Conservation (phyloP, 1,140 invertebrate species). For the Hycleus phaleratus region DNA sequence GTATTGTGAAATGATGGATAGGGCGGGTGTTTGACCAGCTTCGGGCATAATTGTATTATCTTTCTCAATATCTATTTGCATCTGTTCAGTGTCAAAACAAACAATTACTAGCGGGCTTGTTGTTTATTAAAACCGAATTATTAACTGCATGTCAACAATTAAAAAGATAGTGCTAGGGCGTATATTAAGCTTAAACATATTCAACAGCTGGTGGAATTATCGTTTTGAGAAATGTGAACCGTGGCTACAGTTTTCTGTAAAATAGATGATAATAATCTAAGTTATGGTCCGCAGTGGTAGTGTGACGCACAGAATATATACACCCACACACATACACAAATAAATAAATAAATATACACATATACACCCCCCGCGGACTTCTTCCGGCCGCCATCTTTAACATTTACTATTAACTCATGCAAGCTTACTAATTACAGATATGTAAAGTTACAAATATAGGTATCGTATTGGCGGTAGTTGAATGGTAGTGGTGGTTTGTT, state of each 20-base stretch:
- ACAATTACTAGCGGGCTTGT: neutral
- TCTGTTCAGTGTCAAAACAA: constrained; percentile 3
- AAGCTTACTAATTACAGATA: constrained; percentile 26
- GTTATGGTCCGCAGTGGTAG: constrained; percentile 26
- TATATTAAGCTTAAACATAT: constrained; percentile 15
- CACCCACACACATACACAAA: too few relatives aligned
- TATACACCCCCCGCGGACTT: constrained; percentile 23
- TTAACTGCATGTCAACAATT: constrained; percentile 19
- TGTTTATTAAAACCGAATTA: constrained; percentile 18
- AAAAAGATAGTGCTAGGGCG: constrained; percentile 8
- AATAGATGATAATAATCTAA: constrained; percentile 20
- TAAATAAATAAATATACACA: neutral
- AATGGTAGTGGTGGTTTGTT: constrained; percentile 1
- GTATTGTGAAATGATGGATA: too few relatives aligned
- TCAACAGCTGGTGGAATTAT: constrained; percentile 22
- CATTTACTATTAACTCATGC: constrained; percentile 23
- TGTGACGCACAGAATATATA: constrained; percentile 5
- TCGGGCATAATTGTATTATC: too few relatives aligned
- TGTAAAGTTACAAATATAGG: neutral
- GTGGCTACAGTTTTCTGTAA: constrained; percentile 19
- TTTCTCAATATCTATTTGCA: too few relatives aligned
- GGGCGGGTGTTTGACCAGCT: too few relatives aligned
- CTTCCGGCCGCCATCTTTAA: constrained; percentile 25
- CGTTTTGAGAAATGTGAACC: constrained; percentile 25
- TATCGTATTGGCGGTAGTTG: neutral